Base-by-base conservation (phyloP, 2,113 vertebrate species). In the Trogon melanurus region DNA sequence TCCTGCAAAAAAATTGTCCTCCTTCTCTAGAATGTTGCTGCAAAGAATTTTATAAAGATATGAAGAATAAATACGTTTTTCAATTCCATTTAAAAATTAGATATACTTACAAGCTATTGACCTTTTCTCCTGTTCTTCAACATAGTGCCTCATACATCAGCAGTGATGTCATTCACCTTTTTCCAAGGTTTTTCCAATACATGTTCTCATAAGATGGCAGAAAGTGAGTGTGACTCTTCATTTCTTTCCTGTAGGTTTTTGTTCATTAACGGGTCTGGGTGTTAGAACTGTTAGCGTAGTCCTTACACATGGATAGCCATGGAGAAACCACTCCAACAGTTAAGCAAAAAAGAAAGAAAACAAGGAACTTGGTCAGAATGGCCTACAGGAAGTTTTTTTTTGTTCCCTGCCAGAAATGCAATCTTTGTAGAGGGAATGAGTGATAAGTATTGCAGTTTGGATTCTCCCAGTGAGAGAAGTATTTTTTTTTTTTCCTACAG, bases 101-200 rank as follows among this genome's bases (percentile, higher is more conserved):
- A 41, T 41, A 41, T 13, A 12, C 41, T 41, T 41, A 41, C 41
- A 41, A 41, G 41, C 41, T 41, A 41, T 13, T n/a, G 3, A 11
- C 29, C 15, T 58, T 79, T 23, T 75, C 30, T 61, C 10, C 54
- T 36, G 3, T 60, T 83, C 27, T 62, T 21, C 26, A 36, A 8
- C 11, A 48, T 18, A 0, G 0, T 9, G 48, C 25, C 30, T 65
- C 38, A 23, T 12, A 5, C 29, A 11, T 30, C 36, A 44, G 21
- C 54, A 62, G 54, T 23, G 71, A n/a, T 30, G 22, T 6, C 25
- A 16, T 44, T 41, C 27, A 47, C 4, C 5, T 73, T 27, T 70
- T 62, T 20, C 32, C 29, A 19, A 12, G 9, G 3, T 48, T 73
- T 53, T 69, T 65, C 23, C 57, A 11, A 27, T 6, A 4, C 1